These are phyloP conservation scores for Pangasius sanitwongsei DNA, from an alignment of 2,797 vertebrate species.

Conservation along the genomic window DNA sequence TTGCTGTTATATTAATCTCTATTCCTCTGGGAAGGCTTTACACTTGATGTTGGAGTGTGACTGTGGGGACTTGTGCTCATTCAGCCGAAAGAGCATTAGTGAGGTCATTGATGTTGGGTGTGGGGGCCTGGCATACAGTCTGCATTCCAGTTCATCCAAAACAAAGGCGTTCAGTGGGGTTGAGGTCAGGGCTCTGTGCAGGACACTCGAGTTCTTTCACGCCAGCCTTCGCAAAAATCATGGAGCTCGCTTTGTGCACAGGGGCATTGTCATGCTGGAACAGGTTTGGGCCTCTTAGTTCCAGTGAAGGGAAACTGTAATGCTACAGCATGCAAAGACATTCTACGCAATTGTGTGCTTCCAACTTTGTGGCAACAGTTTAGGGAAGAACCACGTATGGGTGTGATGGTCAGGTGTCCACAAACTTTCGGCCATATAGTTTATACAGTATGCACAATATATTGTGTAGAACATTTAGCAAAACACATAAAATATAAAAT, in stretches of 20 bases:
- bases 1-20: not conserved
- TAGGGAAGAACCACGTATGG: not conserved
- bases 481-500: not conserved
- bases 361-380: not conserved
- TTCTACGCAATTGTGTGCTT: not conserved
- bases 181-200: not conserved
- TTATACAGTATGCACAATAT: not conserved
- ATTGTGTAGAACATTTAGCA: not conserved
- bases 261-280: not conserved
- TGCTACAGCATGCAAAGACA: not conserved
- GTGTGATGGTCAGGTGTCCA: not conserved
- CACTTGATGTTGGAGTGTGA: too few species aligned
- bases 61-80: too few species aligned
- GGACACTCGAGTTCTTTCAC: not conserved
- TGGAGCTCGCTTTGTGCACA: not conserved
- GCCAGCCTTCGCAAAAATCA: not conserved
- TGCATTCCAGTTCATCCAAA: not conserved
- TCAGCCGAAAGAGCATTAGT: too few species aligned
- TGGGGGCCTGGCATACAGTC: too few species aligned
- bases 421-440: not conserved
- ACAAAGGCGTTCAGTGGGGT: not conserved
- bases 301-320: not conserved
- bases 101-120: too few species aligned
- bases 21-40: too few species aligned
- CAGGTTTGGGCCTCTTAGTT: not conserved